phyloP scores from a whole-genome alignment of 2,888 invertebrate genomes.

The Alsophila aescularia region DNA sequence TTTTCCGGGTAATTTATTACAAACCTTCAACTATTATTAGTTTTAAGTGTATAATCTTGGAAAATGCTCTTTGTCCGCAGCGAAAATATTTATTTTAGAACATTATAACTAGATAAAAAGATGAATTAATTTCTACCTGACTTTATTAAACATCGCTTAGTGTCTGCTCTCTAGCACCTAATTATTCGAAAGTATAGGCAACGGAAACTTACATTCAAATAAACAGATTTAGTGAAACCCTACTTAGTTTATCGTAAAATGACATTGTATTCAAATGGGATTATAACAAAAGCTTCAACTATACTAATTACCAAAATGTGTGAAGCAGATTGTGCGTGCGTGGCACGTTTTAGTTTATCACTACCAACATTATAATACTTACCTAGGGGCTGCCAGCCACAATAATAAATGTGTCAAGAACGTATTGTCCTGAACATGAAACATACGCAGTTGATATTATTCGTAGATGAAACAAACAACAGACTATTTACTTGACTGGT shows the following conservation, averaged over 20 bases:
- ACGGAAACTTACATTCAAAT: no score
- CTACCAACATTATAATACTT: conserved; percentile 19
- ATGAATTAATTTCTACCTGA: no score
- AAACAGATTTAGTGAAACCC: background rate
- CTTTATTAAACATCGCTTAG: no score
- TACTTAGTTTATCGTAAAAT: background rate
- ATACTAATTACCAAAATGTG: background rate
- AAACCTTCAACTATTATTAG: conserved; percentile 12
- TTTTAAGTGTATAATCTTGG: background rate
- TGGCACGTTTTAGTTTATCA: conserved; percentile 3
- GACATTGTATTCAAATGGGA: background rate
- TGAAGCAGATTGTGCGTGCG: background rate
- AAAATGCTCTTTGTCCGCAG: background rate
- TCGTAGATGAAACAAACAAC: no score
- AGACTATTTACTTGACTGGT: no score
- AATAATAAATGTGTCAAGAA: conserved; percentile 24
- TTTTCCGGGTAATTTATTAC: conserved; percentile 11
- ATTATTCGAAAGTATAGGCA: no score
- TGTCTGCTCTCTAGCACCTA: no score
- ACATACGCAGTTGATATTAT: conserved; percentile 6
- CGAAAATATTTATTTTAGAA: background rate
- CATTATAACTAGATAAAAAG: background rate
- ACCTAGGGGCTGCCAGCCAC: conserved; percentile 8
- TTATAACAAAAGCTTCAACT: background rate
- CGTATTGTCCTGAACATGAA: conserved; percentile 20